Evolutionary conservation across 2,797 vertebrate genomes (phyloP).

Genomic region (Ataeniobius toweri): DNA sequence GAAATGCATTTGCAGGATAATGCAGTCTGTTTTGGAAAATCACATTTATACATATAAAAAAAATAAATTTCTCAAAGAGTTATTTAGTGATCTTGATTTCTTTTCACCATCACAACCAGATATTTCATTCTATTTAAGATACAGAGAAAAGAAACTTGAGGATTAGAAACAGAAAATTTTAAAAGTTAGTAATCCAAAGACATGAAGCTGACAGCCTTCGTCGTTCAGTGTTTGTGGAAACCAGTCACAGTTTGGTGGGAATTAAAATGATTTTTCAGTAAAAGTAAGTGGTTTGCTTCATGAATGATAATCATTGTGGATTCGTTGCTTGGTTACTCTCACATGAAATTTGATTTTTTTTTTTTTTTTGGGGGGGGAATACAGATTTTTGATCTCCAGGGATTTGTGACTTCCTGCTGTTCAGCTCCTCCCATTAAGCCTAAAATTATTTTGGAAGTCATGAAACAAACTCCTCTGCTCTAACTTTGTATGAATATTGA

Average conservation of each 20-base stretch:
- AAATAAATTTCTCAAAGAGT: not conserved
- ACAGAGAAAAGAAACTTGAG: conserved; percentile 1
- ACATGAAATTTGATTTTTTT: conserved; percentile 38
- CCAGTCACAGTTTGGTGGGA: not conserved
- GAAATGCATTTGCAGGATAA: conserved; percentile 32
- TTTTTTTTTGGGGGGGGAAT: not conserved
- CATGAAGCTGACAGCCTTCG: not conserved
- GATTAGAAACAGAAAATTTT: conserved; percentile 9
- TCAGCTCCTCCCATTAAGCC: conserved; percentile 10
- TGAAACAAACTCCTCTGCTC: not conserved
- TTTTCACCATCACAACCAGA: not conserved
- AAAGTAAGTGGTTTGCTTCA: conserved; percentile 54
- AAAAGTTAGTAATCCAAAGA: conserved; percentile 10
- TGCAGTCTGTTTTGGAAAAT: conserved; percentile 5
- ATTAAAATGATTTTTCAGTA: conserved; percentile 44
- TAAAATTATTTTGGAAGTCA: conserved; percentile 7
- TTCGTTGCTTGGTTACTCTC: conserved; percentile 57
- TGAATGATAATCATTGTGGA: conserved; percentile 48
- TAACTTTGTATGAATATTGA: not conserved
- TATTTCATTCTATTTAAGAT: conserved; percentile 3
- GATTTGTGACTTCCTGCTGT: conserved; percentile 13
- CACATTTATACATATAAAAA: not conserved
- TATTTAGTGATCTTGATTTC: not conserved
- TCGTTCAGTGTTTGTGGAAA: conserved; percentile 21
- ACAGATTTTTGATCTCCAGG: conserved; percentile 27